Evolutionary conservation across 2,113 vertebrate genomes (phyloP).

Genomic region (Rhipidura dahli): DNA sequence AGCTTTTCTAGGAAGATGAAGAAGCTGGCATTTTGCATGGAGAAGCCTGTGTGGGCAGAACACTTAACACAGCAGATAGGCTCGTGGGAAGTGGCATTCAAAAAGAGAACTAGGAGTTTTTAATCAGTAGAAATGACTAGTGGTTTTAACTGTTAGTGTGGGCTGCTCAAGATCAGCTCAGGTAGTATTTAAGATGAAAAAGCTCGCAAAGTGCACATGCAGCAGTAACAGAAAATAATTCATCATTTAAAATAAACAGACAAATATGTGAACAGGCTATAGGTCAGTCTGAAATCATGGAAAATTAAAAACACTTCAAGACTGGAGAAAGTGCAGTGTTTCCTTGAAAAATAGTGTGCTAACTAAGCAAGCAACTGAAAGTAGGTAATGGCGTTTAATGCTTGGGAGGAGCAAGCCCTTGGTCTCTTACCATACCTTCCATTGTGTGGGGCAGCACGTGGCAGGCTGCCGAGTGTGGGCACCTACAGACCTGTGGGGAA

Average conservation of each 20-base stretch:
- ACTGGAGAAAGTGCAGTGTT: neutral
- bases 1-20: neutral
- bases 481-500: neutral
- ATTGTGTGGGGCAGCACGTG: neutral
- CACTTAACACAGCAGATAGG: constrained; percentile 46
- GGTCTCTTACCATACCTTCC: neutral
- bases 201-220: neutral
- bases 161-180: constrained; percentile 30
- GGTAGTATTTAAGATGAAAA: constrained; percentile 15
- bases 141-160: neutral
- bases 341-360: neutral
- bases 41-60: constrained; percentile 42
- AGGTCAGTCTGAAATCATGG: neutral
- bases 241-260: neutral
- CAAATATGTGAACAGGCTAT: neutral
- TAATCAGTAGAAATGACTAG: constrained; percentile 10
- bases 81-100: constrained; percentile 54
- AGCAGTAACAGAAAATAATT: neutral
- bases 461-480: neutral
- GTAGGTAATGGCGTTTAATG: neutral
- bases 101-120: constrained; percentile 19
- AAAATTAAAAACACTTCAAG: neutral
- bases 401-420: neutral
- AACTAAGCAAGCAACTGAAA: neutral
- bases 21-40: constrained; percentile 6